A percentile compares a stretch with the other conserved stretches of the same genome.
phyloP scores from a whole-genome alignment of 1,140 invertebrate species.

The Pinna nobilis region DNA sequence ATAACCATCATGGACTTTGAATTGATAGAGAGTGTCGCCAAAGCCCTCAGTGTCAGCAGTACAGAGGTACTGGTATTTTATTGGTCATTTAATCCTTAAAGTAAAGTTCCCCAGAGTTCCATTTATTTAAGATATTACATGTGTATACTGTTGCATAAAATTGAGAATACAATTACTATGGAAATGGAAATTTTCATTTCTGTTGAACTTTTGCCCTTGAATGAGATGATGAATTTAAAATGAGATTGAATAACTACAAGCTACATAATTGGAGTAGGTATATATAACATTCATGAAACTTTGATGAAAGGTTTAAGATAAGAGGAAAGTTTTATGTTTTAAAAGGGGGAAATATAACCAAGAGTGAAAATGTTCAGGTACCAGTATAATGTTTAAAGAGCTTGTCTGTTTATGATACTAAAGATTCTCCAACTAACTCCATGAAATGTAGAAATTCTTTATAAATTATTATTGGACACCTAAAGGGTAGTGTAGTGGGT shows the following conservation, averaged over 20 bases:
- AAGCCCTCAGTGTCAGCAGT: constrained; percentile 63
- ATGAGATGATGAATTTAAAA: constrained; percentile 83
- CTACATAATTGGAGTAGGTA: constrained; percentile 84
- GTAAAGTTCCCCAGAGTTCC: background rate
- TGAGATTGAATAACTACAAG: constrained; percentile 86
- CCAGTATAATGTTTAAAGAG: no score
- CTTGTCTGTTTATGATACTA: no score
- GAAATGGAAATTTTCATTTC: background rate
- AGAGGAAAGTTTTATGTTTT: no score
- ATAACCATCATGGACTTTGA: constrained; percentile 58
- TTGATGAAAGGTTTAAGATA: constrained; percentile 76
- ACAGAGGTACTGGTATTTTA: constrained; percentile 51
- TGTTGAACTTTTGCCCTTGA: constrained; percentile 3
- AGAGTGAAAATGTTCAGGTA: no score
- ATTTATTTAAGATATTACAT: background rate
- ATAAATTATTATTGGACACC: no score
- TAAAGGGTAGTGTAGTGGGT: no score
- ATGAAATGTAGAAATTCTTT: no score
- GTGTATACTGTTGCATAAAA: background rate
- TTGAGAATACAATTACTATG: background rate
- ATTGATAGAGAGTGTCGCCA: constrained; percentile 64
- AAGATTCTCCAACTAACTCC: no score
- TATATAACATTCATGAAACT: constrained; percentile 78
- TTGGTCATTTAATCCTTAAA: background rate
- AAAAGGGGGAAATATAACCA: no score